phyloP scores from a whole-genome alignment of 1,140 invertebrate species.

The Globodera rostochiensis region DNA sequence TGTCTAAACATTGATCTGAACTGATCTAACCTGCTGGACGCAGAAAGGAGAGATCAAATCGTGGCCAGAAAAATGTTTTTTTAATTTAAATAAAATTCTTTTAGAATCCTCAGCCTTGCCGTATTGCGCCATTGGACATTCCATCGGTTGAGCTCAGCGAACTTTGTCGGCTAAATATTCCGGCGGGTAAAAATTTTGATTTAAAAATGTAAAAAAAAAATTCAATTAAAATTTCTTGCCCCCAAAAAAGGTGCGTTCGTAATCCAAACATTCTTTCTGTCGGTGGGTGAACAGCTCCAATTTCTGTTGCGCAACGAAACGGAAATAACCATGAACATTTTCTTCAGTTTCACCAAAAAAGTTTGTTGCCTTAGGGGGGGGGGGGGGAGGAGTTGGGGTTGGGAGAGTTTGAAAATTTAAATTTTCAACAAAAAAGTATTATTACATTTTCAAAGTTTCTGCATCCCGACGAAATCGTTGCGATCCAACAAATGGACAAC shows the following conservation, averaged over 20 bases:
- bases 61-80: no score
- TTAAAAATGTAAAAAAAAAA: background rate
- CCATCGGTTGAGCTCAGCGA: background rate
- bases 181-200: slow-evolving; percentile 25
- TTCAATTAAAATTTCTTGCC: background rate
- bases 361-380: background rate
- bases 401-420: no score
- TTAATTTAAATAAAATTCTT: background rate
- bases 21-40: no score
- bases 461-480: background rate
- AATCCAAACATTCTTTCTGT: slow-evolving; percentile 37
- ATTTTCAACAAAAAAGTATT: no score
- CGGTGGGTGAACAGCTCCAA: slow-evolving; percentile 28
- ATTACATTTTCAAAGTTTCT: background rate
- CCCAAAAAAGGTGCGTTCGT: slow-evolving; percentile 26
- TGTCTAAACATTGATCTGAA: no score
- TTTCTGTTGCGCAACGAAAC: slow-evolving; percentile 30
- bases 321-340: slow-evolving; percentile 45
- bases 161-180: slow-evolving; percentile 35
- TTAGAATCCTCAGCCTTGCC: slow-evolving; percentile 14
- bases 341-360: slow-evolving; percentile 31
- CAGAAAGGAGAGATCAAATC: no score
- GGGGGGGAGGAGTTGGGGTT: background rate
- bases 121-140: slow-evolving; percentile 20
- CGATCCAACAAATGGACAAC: background rate